phyloP scores from a whole-genome alignment of 2,113 vertebrate species.

The Crotalus helleri region DNA sequence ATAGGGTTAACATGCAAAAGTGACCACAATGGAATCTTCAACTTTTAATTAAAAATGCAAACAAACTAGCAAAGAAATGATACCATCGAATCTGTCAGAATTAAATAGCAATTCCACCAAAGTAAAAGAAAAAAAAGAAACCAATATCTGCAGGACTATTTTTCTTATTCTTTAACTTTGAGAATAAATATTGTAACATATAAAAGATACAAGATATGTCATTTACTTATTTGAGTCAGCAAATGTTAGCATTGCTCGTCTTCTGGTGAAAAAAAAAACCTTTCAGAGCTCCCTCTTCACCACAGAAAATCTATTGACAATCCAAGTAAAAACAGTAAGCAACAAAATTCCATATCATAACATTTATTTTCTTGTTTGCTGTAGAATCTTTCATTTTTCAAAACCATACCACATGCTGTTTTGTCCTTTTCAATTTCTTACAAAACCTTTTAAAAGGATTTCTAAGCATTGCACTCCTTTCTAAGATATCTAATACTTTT shows the following conservation, averaged over 20 bases:
- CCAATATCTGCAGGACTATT: not conserved
- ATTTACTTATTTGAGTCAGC: not conserved
- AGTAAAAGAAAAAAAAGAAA: not conserved
- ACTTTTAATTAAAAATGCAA: not conserved
- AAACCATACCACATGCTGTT: not conserved
- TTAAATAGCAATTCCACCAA: not conserved
- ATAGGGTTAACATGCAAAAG: not conserved
- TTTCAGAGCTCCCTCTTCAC: not conserved
- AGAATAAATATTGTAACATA: not conserved
- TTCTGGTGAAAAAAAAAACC: not conserved
- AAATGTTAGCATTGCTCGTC: not conserved
- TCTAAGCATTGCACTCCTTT: not conserved
- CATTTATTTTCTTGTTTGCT: not conserved
- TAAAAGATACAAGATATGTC: not conserved
- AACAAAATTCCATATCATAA: not conserved
- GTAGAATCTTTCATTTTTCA: not conserved
- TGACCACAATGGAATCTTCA: not conserved
- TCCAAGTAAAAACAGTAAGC: not conserved
- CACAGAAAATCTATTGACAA: not conserved
- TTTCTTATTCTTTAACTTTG: not conserved
- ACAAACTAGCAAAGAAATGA: not conserved
- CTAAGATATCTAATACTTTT: not conserved
- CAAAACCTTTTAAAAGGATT: not conserved
- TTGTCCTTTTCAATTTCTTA: not conserved
- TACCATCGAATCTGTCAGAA: not conserved